These are phyloP conservation scores for Penelope pileata DNA, from an alignment of 2,113 vertebrate genomes.

Conservation along the genomic window DNA sequence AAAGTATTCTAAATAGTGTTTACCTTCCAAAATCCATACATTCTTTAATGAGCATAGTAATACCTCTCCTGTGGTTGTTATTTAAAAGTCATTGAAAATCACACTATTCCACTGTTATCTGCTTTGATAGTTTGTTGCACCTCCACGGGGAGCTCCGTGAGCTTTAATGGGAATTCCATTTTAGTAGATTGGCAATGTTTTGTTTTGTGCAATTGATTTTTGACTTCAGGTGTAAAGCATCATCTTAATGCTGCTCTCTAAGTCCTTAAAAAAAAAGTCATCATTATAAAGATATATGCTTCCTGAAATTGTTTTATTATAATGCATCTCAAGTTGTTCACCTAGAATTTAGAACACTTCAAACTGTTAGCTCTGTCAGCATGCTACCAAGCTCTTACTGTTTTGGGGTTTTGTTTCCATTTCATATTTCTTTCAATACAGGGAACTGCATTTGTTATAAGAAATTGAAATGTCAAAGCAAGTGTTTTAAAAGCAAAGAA, in stretches of 20 bases:
- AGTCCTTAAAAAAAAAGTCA: neutral
- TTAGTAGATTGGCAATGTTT: neutral
- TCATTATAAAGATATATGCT: neutral
- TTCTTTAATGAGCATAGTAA: neutral
- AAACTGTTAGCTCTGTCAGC: neutral
- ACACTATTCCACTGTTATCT: neutral
- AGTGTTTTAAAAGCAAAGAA: neutral
- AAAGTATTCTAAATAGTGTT: no score
- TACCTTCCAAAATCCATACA: neutral
- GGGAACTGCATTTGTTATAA: neutral
- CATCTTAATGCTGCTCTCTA: neutral
- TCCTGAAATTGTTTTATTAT: neutral
- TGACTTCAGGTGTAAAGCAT: neutral
- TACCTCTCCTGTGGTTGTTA: neutral
- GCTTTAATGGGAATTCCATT: neutral
- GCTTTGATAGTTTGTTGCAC: neutral
- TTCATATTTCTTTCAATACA: neutral
- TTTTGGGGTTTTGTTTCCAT: neutral
- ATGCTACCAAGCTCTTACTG: neutral
- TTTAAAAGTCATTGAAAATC: constrained; percentile 1
- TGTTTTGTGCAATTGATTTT: neutral
- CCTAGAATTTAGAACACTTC: neutral
- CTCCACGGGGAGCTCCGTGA: neutral
- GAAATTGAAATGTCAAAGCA: neutral
- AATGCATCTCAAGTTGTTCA: neutral